A percentile compares a stretch with the other conserved stretches of the same genome.
These are phyloP conservation scores for Grammomys dolichurus DNA, from an alignment of 2,113 vertebrate species.

Conservation along the genomic window DNA sequence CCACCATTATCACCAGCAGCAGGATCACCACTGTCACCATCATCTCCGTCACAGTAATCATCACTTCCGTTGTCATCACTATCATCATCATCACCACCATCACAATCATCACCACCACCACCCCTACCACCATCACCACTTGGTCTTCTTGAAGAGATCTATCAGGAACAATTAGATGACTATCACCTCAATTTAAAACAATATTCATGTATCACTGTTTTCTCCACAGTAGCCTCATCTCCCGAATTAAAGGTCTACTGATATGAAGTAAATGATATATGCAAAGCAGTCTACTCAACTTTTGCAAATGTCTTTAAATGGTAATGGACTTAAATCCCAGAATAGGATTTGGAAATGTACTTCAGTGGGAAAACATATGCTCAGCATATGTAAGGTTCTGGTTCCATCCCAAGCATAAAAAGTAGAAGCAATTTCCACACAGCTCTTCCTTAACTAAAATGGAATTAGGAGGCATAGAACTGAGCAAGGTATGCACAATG, in stretches of 20 bases:
- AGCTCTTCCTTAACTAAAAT: not conserved
- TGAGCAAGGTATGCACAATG: not conserved
- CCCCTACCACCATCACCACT: not conserved
- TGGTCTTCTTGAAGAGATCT: not conserved
- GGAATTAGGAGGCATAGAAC: not conserved
- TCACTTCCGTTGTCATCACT: not conserved
- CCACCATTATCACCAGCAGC: not conserved
- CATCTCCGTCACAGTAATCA: not conserved
- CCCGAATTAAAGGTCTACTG: not conserved
- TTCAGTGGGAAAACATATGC: not conserved
- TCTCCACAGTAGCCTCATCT: not conserved
- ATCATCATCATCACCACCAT: not conserved
- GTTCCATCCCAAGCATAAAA: not conserved
- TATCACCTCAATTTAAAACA: not conserved
- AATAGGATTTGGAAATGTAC: too few species aligned
- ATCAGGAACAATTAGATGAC: not conserved
- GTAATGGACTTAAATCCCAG: not conserved
- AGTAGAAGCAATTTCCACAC: not conserved
- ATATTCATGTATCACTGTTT: not conserved
- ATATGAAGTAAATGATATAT: not conserved
- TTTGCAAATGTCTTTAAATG: conserved; percentile 32
- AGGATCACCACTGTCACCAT: not conserved
- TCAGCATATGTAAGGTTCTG: not conserved
- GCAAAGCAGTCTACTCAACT: conserved; percentile 39
- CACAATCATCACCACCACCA: not conserved